Conservation (phyloP, 2,113 vertebrate genomes). For the Connochaetes taurinus region DNA sequence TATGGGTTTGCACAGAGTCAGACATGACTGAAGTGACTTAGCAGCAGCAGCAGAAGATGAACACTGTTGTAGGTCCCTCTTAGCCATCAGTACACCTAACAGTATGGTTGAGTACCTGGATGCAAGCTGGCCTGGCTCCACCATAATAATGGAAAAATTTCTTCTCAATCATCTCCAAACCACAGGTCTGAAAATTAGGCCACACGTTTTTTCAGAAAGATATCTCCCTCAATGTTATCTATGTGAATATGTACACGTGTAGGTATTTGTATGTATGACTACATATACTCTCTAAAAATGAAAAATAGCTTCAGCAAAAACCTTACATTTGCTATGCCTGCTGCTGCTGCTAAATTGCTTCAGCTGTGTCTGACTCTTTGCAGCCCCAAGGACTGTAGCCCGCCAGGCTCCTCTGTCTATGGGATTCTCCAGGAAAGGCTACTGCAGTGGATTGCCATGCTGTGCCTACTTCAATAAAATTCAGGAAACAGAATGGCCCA, state of each 20-base stretch:
- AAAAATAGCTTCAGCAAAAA: not conserved
- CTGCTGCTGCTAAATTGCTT: not conserved
- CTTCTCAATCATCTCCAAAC: not conserved
- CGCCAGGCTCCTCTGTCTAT: not conserved
- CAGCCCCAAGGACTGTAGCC: not conserved
- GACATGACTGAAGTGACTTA: too few species aligned
- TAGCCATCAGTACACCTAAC: not conserved
- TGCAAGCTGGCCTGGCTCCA: not conserved
- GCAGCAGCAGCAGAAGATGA: not conserved
- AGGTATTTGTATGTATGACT: not conserved
- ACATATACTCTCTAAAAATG: not conserved
- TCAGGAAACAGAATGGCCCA: not conserved
- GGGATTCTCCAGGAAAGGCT: not conserved
- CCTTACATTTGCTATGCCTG: not conserved
- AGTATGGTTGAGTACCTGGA: not conserved
- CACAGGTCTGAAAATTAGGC: not conserved
- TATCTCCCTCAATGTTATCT: not conserved
- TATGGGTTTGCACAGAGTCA: too few species aligned
- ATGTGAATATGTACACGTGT: rapidly evolving
- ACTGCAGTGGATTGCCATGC: not conserved
- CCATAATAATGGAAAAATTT: not conserved
- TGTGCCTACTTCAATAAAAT: not conserved
- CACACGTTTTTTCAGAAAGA: not conserved
- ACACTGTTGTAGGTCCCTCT: not conserved
- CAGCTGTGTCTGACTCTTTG: not conserved